These are phyloP conservation scores for Anguilla obscura DNA, from an alignment of 2,797 vertebrate genomes.

Conservation along the genomic window DNA sequence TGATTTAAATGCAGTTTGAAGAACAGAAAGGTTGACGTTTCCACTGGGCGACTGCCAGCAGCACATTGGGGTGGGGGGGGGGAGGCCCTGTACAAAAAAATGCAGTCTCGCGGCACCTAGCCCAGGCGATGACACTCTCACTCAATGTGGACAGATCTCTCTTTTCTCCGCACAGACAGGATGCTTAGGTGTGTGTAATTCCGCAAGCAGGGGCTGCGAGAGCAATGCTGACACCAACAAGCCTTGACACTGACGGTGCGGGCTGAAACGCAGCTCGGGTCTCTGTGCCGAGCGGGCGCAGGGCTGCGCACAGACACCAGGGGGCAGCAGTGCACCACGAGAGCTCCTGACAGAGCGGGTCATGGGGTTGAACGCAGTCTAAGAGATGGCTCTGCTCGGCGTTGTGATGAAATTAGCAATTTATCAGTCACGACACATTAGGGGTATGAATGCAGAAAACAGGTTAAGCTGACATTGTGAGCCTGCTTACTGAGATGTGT, in stretches of 20 bases:
- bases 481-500: conserved; percentile 51
- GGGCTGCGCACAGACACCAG: conserved; percentile 59
- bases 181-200: not conserved
- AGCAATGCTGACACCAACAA: not conserved
- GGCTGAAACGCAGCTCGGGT: not conserved
- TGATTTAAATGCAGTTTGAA: conserved; percentile 78
- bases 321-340: conserved; percentile 71
- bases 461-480: conserved; percentile 54
- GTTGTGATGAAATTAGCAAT: conserved; percentile 57
- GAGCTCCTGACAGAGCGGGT: conserved; percentile 28
- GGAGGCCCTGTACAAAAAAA: conserved; percentile 64
- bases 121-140: conserved; percentile 62
- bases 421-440: conserved; percentile 58
- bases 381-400: conserved; percentile 49
- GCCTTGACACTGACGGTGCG: not conserved
- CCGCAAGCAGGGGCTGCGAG: not conserved
- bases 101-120: conserved; percentile 61
- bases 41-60: conserved; percentile 68
- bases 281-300: conserved; percentile 14
- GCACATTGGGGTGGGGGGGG: conserved; percentile 57
- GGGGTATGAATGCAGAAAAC: conserved; percentile 55
- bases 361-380: conserved; percentile 44
- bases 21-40: conserved; percentile 67
- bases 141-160: conserved; percentile 47
- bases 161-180: not conserved